A percentile compares a stretch with the other conserved stretches of the same genome.
These are phyloP conservation scores for Anorthoa munda DNA, from an alignment of 2,888 invertebrate species.

Conservation along the genomic window DNA sequence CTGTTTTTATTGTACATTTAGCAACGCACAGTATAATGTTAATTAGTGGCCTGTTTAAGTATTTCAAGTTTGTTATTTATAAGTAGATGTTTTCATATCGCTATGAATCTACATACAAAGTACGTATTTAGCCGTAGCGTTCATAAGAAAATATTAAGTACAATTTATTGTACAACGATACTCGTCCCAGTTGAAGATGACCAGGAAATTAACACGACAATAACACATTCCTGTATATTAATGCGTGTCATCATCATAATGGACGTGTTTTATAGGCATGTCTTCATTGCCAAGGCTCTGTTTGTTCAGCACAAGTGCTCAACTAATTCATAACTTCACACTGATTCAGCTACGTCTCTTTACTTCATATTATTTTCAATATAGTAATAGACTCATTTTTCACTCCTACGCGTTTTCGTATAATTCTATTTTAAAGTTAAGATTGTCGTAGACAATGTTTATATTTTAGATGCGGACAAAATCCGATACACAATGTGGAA, in stretches of 20 bases:
- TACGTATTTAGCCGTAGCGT: constrained; percentile 45
- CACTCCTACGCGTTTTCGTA: constrained; percentile 42
- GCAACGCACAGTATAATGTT: constrained; percentile 50
- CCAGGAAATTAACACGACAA: constrained; percentile 79
- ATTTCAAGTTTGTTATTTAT: constrained; percentile 57
- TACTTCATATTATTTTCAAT: constrained; percentile 13
- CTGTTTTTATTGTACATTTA: constrained; percentile 50
- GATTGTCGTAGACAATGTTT: constrained; percentile 40
- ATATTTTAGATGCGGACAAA: constrained; percentile 46
- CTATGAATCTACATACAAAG: constrained; percentile 64
- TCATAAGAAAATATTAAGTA: constrained; percentile 59
- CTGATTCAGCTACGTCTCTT: constrained; percentile 50
- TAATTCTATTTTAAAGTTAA: constrained; percentile 41
- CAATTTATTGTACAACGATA: constrained; percentile 68
- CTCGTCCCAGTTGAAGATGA: constrained; percentile 77
- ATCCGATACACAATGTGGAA: constrained; percentile 45
- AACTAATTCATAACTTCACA: constrained; percentile 65
- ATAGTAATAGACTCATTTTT: constrained; percentile 30
- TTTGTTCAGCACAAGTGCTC: constrained; percentile 72
- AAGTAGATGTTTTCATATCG: constrained; percentile 57
- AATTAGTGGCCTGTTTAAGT: constrained; percentile 55
- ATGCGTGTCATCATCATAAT: constrained; percentile 81
- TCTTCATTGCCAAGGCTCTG: constrained; percentile 75
- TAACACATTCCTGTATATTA: constrained; percentile 83
- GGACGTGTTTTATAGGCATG: constrained; percentile 78